phyloP scores from a whole-genome alignment of 2,888 invertebrate species.

The Dastarcus helophoroides region DNA sequence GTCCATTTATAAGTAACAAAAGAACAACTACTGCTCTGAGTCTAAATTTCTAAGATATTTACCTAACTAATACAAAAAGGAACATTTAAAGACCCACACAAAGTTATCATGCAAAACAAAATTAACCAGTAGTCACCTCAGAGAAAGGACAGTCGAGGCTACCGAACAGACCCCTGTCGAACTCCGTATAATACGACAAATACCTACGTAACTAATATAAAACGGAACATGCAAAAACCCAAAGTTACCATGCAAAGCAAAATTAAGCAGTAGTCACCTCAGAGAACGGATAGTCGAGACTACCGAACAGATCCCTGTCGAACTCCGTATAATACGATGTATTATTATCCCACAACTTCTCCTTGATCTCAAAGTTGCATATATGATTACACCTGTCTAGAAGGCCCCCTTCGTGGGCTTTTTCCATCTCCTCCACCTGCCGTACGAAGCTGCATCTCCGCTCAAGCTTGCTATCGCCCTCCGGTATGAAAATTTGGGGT shows the following conservation, averaged over 20 bases:
- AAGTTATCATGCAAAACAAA: too few species aligned
- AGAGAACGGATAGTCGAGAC: slow-evolving; percentile 38
- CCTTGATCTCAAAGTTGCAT: slow-evolving; percentile 36
- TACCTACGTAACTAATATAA: too few species aligned
- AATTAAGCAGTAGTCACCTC: slow-evolving; percentile 27
- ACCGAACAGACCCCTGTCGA: slow-evolving; percentile 32
- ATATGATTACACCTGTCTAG: slow-evolving; percentile 35
- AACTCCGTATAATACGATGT: slow-evolving; percentile 31
- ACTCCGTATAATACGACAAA: slow-evolving; percentile 32
- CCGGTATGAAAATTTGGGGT: slow-evolving; percentile 43
- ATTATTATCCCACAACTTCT: slow-evolving; percentile 29
- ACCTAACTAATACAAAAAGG: too few species aligned
- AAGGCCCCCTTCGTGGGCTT: slow-evolving; percentile 29
- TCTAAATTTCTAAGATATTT: too few species aligned
- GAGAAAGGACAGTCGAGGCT: slow-evolving; percentile 39
- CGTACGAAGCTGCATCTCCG: slow-evolving; percentile 41
- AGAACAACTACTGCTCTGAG: too few species aligned
- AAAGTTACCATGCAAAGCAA: too few species aligned
- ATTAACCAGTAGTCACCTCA: slow-evolving; percentile 27
- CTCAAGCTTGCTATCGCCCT: slow-evolving; percentile 31
- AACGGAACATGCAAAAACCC: too few species aligned
- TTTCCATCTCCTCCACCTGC: slow-evolving; percentile 39
- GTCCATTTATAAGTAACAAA: too few species aligned
- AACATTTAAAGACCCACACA: too few species aligned
- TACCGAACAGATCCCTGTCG: slow-evolving; percentile 33